Base-by-base conservation (phyloP, 2,113 vertebrate genomes). In the Malurus cyaneus region DNA sequence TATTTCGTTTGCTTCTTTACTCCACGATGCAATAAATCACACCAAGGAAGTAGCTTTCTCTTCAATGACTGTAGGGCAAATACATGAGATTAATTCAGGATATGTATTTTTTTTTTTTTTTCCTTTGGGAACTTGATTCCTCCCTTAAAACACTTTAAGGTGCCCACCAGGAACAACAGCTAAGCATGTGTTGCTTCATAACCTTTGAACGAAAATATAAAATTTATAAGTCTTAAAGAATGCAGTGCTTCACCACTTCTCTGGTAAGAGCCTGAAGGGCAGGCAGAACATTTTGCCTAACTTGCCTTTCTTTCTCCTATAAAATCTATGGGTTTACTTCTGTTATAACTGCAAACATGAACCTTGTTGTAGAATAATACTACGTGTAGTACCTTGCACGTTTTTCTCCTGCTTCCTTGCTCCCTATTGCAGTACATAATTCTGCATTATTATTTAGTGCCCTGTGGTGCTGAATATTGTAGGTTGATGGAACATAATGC, bases 321-420 rank as follows among this genome's bases (percentile, higher is more conserved):
- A 73, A 81, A 80, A 76, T 53, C 18, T 19, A 14, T 21, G 6
- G 9, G 12, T n/a, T 69, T 77, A 54, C 80, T 83, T 49, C 56
- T 65, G 16, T 70, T 47, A 39, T 20, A 54, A 29, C 6, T 83
- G 34, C 9, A 90, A 88, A 73, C 32, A 31, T 7, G 8, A 76
- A 49, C 15, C 18, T 50, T 86, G 7, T 23, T 69, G 11, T 82
- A 50, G 86, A 78, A 92, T 21, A 34, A 10, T 49, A 39, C 2
- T 24, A 3, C 2, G 9, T 8, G 2, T 12, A 39, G 12, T n/a
- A 71, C 4, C 7, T 23, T 39, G 21, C 23, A 62, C 1, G 1
- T 13, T 74, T 76, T 65, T 47, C 15, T 36, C 8, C 14, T 69
- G 14, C 25, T 61, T 76, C 8, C 6, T 6, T 0, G 0, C 14